Conservation (phyloP, 2,888 invertebrate species). For the Elegia similella region DNA sequence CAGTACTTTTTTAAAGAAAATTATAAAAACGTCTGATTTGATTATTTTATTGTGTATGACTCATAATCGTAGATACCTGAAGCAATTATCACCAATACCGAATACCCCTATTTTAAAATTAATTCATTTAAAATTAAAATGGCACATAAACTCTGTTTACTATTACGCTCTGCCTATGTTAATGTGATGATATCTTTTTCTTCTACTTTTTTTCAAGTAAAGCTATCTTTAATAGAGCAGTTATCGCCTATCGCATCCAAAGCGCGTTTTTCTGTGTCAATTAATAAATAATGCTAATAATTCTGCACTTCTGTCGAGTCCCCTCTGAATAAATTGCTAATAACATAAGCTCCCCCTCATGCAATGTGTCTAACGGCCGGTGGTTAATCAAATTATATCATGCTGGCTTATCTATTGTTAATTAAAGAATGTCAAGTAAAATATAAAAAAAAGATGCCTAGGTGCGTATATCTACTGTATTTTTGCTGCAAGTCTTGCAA, state of each 20-base stretch:
- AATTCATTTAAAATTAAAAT: too few relatives aligned
- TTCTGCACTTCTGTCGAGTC: constrained; percentile 4
- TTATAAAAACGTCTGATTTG: too few relatives aligned
- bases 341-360: constrained; percentile 9
- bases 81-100: too few relatives aligned
- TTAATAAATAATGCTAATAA: constrained; percentile 1
- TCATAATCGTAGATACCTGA: too few relatives aligned
- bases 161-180: too few relatives aligned
- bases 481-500: too few relatives aligned
- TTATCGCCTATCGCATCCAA: constrained; percentile 8
- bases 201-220: background rate
- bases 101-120: too few relatives aligned
- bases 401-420: constrained; percentile 9
- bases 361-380: constrained; percentile 11
- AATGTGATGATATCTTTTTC: too few relatives aligned
- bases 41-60: too few relatives aligned
- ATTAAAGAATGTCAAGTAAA: constrained; percentile 9
- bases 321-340: constrained; percentile 11
- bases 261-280: background rate
- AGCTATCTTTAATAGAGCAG: constrained; percentile 9
- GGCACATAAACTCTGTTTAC: too few relatives aligned
- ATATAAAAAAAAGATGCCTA: background rate
- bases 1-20: too few relatives aligned
- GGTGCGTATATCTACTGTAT: too few relatives aligned
- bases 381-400: constrained; percentile 13